These are phyloP conservation scores for Trichopria drosophilae DNA, from an alignment of 2,888 invertebrate species.

Conservation along the genomic window DNA sequence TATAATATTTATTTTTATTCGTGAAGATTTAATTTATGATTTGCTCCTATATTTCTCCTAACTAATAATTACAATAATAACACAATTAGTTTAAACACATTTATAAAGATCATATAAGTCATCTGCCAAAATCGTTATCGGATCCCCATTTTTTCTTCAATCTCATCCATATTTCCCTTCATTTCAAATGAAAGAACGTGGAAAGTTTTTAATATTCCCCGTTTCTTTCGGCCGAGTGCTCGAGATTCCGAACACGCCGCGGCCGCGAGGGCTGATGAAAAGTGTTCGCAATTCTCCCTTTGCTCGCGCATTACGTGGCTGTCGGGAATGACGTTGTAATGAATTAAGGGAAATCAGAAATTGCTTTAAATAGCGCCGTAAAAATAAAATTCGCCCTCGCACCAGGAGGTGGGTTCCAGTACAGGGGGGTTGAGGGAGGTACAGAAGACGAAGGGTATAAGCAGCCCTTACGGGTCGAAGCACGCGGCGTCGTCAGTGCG, in stretches of 20 bases:
- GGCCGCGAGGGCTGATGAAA: constrained; percentile 32
- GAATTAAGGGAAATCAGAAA: constrained; percentile 58
- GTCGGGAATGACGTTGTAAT: constrained; percentile 52
- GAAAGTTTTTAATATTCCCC: constrained; percentile 30
- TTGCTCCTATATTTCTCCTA: no score
- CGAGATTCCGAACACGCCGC: constrained; percentile 31
- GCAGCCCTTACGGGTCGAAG: constrained; percentile 25
- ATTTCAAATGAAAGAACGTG: constrained; percentile 8
- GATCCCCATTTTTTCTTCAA: no score
- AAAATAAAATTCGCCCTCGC: constrained; percentile 51
- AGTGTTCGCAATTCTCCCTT: constrained; percentile 36
- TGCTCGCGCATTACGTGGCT: constrained; percentile 51
- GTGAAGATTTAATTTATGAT: no score
- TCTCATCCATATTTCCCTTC: neutral
- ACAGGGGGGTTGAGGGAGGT: constrained; percentile 1
- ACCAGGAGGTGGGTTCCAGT: neutral
- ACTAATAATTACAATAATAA: no score
- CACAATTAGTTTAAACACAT: no score
- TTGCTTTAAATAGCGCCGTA: constrained; percentile 56
- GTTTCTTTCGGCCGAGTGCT: constrained; percentile 5
- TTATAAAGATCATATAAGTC: no score
- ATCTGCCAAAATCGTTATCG: no score
- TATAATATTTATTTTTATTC: no score
- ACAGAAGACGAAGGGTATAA: constrained; percentile 33
- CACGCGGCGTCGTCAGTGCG: constrained; percentile 26